A percentile compares a stretch with the other conserved stretches of the same genome.
Evolutionary conservation across 1,140 invertebrate species (phyloP).

Genomic region (Drosophila parabipectinata): DNA sequence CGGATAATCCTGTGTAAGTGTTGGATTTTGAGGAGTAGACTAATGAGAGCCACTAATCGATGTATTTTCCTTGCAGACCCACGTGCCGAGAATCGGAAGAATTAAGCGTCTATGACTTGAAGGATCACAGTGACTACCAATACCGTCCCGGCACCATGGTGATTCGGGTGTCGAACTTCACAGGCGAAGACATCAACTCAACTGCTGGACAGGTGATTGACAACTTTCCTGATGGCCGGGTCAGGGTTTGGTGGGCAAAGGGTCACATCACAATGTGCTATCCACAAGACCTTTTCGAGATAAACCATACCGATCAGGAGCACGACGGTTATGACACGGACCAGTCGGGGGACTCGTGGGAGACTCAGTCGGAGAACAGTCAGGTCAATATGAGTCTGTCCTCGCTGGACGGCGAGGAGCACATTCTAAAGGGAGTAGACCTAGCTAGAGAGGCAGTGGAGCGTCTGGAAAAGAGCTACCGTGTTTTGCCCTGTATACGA

Average conservation of each 20-base stretch:
- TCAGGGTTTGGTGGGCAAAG: conserved; percentile 95
- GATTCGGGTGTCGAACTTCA: conserved; percentile 93
- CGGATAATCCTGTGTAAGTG: conserved; percentile 63
- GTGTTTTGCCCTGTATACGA: conserved; percentile 88
- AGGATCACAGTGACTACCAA: conserved; percentile 97
- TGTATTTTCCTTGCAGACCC: conserved; percentile 85
- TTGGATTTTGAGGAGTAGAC: not conserved
- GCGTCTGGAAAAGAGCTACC: conserved; percentile 91
- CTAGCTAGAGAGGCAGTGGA: conserved; percentile 90
- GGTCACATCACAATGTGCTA: conserved; percentile 93
- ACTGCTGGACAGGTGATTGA: conserved; percentile 95
- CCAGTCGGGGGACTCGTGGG: conserved; percentile 89
- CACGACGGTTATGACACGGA: conserved; percentile 86
- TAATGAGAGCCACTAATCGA: not conserved
- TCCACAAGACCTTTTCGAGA: conserved; percentile 91
- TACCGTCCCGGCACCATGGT: conserved; percentile 96
- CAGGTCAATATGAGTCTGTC: conserved; percentile 59
- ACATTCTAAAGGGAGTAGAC: conserved; percentile 90
- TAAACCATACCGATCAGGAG: conserved; percentile 85
- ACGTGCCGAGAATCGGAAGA: conserved; percentile 90
- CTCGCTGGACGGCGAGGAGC: conserved; percentile 85
- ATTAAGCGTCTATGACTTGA: conserved; percentile 97
- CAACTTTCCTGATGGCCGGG: conserved; percentile 92
- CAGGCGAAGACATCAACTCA: conserved; percentile 88
- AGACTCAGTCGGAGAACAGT: conserved; percentile 89